Evolutionary conservation across 2,888 invertebrate genomes (phyloP).

Genomic region (Helleia helle): DNA sequence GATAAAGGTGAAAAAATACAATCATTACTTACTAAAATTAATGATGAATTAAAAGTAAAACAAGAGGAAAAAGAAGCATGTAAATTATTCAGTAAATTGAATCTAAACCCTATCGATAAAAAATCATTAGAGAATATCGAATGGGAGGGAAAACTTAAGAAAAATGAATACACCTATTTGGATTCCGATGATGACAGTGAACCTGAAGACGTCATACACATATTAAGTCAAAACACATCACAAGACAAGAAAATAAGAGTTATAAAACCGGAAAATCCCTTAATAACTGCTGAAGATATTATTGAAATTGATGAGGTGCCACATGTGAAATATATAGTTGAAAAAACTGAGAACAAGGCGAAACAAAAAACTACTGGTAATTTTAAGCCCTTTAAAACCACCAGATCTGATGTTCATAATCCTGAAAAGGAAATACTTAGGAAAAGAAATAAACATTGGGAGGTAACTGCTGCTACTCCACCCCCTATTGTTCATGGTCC

Average conservation of each 20-base stretch:
- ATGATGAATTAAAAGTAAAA: constrained; percentile 56
- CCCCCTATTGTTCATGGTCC: constrained; percentile 72
- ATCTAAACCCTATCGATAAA: constrained; percentile 53
- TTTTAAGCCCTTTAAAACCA: constrained; percentile 76
- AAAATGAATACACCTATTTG: constrained; percentile 36
- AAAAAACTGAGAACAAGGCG: constrained; percentile 57
- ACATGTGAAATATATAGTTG: constrained; percentile 70
- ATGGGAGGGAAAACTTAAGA: constrained; percentile 69
- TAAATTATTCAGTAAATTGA: constrained; percentile 61
- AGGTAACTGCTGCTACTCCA: constrained; percentile 77
- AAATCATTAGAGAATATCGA: constrained; percentile 69
- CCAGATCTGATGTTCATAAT: constrained; percentile 66
- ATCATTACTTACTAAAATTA: constrained; percentile 57
- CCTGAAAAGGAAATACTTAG: constrained; percentile 67
- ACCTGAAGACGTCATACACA: constrained; percentile 72
- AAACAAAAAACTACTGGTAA: constrained; percentile 41
- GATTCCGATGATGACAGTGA: constrained; percentile 76
- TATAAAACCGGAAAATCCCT: constrained; percentile 51
- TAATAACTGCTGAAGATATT: constrained; percentile 68
- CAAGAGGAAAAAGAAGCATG: constrained; percentile 67
- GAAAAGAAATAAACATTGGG: constrained; percentile 72
- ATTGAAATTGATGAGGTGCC: constrained; percentile 54
- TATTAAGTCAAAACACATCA: constrained; percentile 69
- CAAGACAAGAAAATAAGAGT: constrained; percentile 65
- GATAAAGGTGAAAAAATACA: constrained; percentile 76